phyloP scores from a whole-genome alignment of 1,140 invertebrate species.

The Antheraea pernyi region DNA sequence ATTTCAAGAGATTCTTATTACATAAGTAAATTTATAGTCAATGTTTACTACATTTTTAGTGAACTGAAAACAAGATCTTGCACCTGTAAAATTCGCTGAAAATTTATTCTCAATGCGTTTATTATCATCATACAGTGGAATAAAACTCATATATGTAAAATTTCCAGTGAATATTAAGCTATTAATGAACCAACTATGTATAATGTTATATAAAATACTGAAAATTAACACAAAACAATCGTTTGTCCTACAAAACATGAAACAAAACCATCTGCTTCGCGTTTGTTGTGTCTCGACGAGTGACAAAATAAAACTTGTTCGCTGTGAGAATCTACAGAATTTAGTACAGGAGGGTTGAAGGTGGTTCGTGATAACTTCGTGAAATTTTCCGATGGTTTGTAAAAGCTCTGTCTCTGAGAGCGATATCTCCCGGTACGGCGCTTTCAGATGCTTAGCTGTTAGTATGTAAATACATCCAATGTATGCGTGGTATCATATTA shows the following conservation, averaged over 20 bases:
- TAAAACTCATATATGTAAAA: too few relatives aligned
- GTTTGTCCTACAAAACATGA: background rate
- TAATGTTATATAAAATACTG: too few relatives aligned
- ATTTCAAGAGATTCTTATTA: too few relatives aligned
- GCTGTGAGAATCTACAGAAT: slow-evolving; percentile 9
- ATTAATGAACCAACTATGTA: too few relatives aligned
- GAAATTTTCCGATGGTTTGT: background rate
- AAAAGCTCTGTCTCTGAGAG: background rate
- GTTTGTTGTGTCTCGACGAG: background rate
- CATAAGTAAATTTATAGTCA: too few relatives aligned
- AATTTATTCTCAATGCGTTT: too few relatives aligned
- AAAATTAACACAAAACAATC: background rate
- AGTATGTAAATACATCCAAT: background rate
- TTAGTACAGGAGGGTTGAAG: slow-evolving; percentile 9
- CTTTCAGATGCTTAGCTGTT: background rate
- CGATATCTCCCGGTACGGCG: background rate
- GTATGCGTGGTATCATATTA: too few relatives aligned
- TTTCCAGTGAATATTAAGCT: too few relatives aligned
- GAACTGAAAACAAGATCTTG: too few relatives aligned
- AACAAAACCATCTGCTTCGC: background rate
- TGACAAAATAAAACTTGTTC: slow-evolving; percentile 16
- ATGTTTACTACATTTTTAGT: too few relatives aligned
- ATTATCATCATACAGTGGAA: too few relatives aligned
- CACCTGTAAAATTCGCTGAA: too few relatives aligned
- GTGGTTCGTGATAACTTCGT: background rate